Percentiles rank a stretch among this genome's conserved stretches.
Evolutionary conservation across 2,113 vertebrate species (phyloP).

Genomic region (Muntiacus reevesi): DNA sequence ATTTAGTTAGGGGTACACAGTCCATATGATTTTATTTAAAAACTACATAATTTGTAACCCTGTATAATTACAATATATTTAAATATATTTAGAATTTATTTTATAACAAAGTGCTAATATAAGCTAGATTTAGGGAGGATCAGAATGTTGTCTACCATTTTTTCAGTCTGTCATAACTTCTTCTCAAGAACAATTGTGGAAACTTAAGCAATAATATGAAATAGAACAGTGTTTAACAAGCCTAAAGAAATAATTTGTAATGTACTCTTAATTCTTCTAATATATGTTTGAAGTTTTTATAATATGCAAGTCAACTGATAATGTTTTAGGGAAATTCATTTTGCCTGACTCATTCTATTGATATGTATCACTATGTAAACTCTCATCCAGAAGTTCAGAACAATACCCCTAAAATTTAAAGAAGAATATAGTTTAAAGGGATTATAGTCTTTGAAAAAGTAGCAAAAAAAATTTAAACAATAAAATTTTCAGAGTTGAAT

Average conservation of each 20-base stretch:
- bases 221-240: neutral
- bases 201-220: conserved; percentile 1
- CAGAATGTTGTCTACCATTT: neutral
- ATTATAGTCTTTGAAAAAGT: neutral
- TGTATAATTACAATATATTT: neutral
- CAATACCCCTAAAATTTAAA: neutral
- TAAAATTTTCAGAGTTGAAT: neutral
- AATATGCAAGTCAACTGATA: neutral
- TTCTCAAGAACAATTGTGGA: neutral
- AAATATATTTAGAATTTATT: neutral
- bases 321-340: neutral
- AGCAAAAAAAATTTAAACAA: neutral
- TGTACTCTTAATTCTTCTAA: neutral
- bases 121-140: neutral
- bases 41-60: neutral
- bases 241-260: neutral
- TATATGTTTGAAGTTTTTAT: neutral
- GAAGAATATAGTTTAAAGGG: neutral
- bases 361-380: neutral
- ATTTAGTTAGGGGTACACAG: neutral
- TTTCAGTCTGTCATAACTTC: neutral
- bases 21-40: neutral
- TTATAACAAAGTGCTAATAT: neutral
- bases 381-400: neutral
- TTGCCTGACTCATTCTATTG: neutral